Base-by-base conservation (phyloP, 2,888 invertebrate species). In the Choreutis nemorana region DNA sequence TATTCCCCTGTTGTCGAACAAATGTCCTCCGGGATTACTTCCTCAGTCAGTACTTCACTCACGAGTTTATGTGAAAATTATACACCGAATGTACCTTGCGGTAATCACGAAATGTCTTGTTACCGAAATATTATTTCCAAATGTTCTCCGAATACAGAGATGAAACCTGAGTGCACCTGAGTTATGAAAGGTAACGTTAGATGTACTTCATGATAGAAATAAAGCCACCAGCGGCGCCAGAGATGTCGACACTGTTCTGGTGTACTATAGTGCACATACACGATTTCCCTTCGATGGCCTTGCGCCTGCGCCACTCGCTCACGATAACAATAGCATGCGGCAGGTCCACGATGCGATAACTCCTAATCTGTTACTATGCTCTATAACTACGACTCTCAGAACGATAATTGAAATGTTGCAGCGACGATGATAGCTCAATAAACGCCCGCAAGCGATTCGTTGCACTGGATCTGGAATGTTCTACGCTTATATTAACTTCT, bases 271-370 rank as follows among this genome's bases (percentile, higher is more conserved):
- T 24, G 13, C 10, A 11, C 5, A 7, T 11, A 25, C n/a, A 59
- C 63, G 60, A 64, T 77, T 77, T 77, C 70, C 77, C 75, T 64
- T 73, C 65, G 56, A 58, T 63, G 72, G 70, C 78, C 77, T 77
- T 77, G 75, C 52, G 51, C 53, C 47, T 43, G 23, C 33, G 51
- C 52, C 55, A 47, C 51, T 53, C 52, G 45, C 54, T 47, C 45
- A 45, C 55, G 50, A 61, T 59, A 62, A 42, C 41, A 46, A 50
- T 8, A 9, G 10, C 10, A 21, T 11, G 23, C 37, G 45, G 50
- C 49, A 44, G 47, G 48, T 44, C 37, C 41, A 42, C 48, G 48
- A 51, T 54, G n/a, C n/a, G n/a, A 53, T 45, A 35, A 21, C 41
- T 42, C 40, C 44, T 49, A 51, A 55, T 50, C 42, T 42, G 32